These are phyloP conservation scores for Nomada fabriciana DNA, from an alignment of 2,888 invertebrate genomes.

Conservation along the genomic window DNA sequence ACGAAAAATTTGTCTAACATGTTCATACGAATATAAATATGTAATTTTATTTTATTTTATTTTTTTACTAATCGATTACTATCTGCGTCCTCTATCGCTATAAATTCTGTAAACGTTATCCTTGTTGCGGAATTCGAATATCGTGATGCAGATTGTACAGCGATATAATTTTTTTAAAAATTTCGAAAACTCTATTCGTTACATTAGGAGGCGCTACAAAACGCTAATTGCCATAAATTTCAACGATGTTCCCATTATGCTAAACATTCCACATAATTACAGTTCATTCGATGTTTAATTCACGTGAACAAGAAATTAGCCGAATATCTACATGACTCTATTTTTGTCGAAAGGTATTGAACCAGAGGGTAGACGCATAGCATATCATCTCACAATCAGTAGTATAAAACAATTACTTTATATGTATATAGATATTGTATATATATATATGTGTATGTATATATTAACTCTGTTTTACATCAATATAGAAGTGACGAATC, in stretches of 20 bases:
- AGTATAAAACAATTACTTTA: conserved; percentile 47
- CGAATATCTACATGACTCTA: conserved; percentile 17
- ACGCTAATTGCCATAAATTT: conserved; percentile 41
- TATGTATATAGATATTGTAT: background rate
- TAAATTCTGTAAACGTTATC: conserved; percentile 29
- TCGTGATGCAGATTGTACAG: conserved; percentile 21
- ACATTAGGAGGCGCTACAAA: conserved; percentile 12
- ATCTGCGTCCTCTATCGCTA: conserved; percentile 39
- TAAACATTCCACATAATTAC: conserved; percentile 35
- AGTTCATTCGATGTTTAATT: conserved; percentile 17
- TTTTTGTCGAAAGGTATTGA: conserved; percentile 26
- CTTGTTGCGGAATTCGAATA: conserved; percentile 10
- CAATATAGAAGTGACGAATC: conserved; percentile 43
- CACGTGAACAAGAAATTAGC: conserved; percentile 25
- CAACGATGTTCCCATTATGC: conserved; percentile 39
- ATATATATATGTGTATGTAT: background rate
- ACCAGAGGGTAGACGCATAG: conserved; percentile 9
- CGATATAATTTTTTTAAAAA: conserved; percentile 30
- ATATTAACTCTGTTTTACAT: conserved; percentile 53
- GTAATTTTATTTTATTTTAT: conserved; percentile 26
- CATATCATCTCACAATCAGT: conserved; percentile 12
- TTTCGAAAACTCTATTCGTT: conserved; percentile 33
- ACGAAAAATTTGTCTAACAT: conserved; percentile 28
- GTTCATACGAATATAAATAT: conserved; percentile 16
- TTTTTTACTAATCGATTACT: conserved; percentile 27